Conservation (phyloP, 2,888 invertebrate species). For the Plagodis dolabraria region DNA sequence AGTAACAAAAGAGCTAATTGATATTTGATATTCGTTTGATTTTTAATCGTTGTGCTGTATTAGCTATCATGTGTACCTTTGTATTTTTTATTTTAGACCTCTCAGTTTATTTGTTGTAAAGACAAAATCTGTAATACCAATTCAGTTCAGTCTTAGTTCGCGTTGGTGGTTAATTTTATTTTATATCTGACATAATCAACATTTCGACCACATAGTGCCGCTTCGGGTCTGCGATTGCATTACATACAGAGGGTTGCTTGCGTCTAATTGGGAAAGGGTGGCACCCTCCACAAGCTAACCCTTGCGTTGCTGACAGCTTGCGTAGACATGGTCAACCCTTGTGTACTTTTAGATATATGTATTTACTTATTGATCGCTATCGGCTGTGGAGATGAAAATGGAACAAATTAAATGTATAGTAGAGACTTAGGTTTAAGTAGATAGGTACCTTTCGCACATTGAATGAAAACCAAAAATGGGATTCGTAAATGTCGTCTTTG, state of each 20-base stretch:
- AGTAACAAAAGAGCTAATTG: too few species aligned
- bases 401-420: background rate
- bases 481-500: too few species aligned
- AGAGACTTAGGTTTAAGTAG: background rate
- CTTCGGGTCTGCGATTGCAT: conserved; percentile 31
- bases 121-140: too few species aligned
- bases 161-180: background rate
- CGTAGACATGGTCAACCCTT: conserved; percentile 24
- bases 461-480: too few species aligned
- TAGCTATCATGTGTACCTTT: too few species aligned
- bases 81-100: too few species aligned
- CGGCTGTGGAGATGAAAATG: background rate
- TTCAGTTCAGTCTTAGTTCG: too few species aligned
- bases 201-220: conserved; percentile 12
- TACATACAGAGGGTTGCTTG: conserved; percentile 39
- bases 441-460: too few species aligned
- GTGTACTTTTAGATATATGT: conserved; percentile 8
- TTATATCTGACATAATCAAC: conserved; percentile 1
- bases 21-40: too few species aligned
- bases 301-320: conserved; percentile 40
- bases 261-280: conserved; percentile 42
- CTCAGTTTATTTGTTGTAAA: too few species aligned
- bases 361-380: conserved; percentile 26
- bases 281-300: conserved; percentile 33
- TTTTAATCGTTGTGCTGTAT: too few species aligned